Percentiles rank a stretch among this genome's conserved stretches.
These are phyloP conservation scores for Chloebia gouldiae DNA, from an alignment of 2,113 vertebrate genomes.

Conservation along the genomic window DNA sequence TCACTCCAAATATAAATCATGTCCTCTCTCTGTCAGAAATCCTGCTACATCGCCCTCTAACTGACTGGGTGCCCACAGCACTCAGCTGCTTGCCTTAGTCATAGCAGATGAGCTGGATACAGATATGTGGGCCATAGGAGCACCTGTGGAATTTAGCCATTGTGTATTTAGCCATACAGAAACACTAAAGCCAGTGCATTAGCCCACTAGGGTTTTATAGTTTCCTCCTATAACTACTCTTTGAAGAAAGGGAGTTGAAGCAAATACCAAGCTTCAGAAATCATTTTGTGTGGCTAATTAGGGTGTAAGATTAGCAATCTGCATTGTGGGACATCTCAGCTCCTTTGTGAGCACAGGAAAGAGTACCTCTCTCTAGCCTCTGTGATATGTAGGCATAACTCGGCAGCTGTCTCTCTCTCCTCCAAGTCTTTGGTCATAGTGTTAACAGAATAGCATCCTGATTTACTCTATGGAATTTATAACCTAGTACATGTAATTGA, in stretches of 20 bases:
- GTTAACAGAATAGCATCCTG: not conserved
- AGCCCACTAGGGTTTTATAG: conserved; percentile 14
- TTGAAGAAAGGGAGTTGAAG: conserved; percentile 31
- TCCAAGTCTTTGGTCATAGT: not conserved
- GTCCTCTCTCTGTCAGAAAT: no score
- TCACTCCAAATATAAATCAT: no score
- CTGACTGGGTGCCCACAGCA: not conserved
- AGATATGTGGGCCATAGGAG: not conserved
- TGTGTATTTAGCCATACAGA: not conserved
- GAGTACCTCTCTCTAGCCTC: not conserved
- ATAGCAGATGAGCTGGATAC: not conserved
- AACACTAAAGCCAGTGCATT: not conserved
- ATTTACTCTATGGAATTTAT: not conserved
- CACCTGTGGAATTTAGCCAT: not conserved
- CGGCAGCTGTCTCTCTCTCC: not conserved
- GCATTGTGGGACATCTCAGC: not conserved
- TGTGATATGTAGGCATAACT: not conserved
- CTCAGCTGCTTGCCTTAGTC: not conserved
- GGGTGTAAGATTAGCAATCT: not conserved
- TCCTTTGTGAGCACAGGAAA: not conserved
- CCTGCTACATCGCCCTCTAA: not conserved
- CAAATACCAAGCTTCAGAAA: conserved; percentile 13
- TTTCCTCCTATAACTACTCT: conserved; percentile 31
- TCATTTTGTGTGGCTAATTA: not conserved
- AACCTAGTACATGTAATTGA: not conserved